These are phyloP conservation scores for Drosophila pruinosa DNA, from an alignment of 1,140 invertebrate species.

Conservation along the genomic window DNA sequence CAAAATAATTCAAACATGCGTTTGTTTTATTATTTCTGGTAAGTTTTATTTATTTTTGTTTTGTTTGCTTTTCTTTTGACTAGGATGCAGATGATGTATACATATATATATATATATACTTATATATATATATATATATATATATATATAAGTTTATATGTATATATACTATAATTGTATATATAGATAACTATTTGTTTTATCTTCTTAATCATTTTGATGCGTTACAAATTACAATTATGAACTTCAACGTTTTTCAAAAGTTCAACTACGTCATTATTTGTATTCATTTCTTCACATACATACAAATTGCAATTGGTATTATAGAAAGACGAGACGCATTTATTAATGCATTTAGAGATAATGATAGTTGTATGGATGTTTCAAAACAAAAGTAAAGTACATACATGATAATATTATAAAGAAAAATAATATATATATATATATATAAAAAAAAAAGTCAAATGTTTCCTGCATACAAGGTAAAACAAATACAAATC, in stretches of 20 bases:
- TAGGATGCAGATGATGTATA: constrained; percentile 53
- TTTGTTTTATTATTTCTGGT: constrained; percentile 32
- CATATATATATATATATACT: constrained; percentile 26
- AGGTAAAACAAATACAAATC: constrained; percentile 35
- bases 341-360: constrained; percentile 11
- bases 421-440: not conserved
- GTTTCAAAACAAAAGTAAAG: constrained; percentile 7
- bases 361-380: not conserved
- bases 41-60: constrained; percentile 58
- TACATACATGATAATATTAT: constrained; percentile 2
- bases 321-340: constrained; percentile 9
- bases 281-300: constrained; percentile 10
- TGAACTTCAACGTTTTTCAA: constrained; percentile 36
- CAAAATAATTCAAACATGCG: too few relatives aligned
- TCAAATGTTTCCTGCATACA: constrained; percentile 44
- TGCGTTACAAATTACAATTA: constrained; percentile 52
- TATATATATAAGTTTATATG: constrained; percentile 5
- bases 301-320: constrained; percentile 36
- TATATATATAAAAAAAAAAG: constrained; percentile 17
- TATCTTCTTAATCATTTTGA: constrained; percentile 40
- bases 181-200: constrained; percentile 54
- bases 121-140: constrained; percentile 27
- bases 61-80: constrained; percentile 58
- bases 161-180: constrained; percentile 34
- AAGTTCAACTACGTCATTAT: constrained; percentile 42